Conservation (phyloP, 1,140 invertebrate species). For the Pristionchus pacificus region DNA sequence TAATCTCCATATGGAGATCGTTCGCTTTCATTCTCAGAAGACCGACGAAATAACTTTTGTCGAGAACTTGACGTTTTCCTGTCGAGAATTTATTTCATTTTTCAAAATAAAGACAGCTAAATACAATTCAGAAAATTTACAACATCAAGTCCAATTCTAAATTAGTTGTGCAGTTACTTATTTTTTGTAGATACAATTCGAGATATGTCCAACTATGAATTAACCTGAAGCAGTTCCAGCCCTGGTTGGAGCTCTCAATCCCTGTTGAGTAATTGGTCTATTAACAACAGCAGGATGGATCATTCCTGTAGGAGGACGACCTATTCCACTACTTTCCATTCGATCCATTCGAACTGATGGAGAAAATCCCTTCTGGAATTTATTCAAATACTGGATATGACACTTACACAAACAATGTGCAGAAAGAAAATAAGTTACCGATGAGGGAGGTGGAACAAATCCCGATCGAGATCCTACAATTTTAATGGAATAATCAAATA, state of each 20-base stretch:
- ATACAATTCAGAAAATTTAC: not conserved
- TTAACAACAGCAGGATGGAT: not conserved
- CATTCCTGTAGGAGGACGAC: not conserved
- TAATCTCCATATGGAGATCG: not conserved
- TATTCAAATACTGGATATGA: no score
- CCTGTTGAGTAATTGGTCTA: not conserved
- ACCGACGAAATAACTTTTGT: not conserved
- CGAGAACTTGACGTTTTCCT: not conserved
- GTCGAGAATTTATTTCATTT: not conserved
- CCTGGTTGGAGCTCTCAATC: not conserved
- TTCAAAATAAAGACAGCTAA: not conserved
- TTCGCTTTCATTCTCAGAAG: not conserved
- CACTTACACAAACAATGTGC: not conserved
- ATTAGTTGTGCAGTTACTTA: not conserved
- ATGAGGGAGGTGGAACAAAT: not conserved
- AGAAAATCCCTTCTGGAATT: no score
- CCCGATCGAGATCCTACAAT: not conserved
- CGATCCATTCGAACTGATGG: no score
- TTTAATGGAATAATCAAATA: no score
- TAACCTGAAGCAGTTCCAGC: not conserved
- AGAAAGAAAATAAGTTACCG: no score
- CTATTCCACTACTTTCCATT: no score
- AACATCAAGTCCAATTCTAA: not conserved
- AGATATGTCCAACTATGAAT: not conserved
- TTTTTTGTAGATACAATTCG: no score